A percentile compares a stretch with the other conserved stretches of the same genome.
Evolutionary conservation across 2,797 vertebrate species (phyloP).

Genomic region (Argyrosomus regius): DNA sequence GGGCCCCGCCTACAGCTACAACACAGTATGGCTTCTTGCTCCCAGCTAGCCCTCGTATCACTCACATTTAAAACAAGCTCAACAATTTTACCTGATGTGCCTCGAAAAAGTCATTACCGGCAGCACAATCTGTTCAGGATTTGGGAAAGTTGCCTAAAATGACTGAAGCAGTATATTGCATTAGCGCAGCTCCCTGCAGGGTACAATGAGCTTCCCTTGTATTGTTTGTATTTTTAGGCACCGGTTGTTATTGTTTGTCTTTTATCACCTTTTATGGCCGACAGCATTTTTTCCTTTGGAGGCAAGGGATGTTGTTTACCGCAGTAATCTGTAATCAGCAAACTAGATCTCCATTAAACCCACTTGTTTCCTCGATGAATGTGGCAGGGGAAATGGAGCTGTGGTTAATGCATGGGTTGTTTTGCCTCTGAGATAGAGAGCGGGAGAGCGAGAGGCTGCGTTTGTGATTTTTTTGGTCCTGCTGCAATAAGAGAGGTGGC

Average conservation of each 20-base stretch:
- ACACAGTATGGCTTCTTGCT: slow-evolving; percentile 2
- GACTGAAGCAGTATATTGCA: slow-evolving; percentile 56
- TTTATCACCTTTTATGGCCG: slow-evolving; percentile 75
- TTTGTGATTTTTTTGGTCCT: slow-evolving; percentile 36
- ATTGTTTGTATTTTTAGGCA: slow-evolving; percentile 63
- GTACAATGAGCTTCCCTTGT: slow-evolving; percentile 48
- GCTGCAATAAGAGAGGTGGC: slow-evolving; percentile 16
- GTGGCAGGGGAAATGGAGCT: slow-evolving; percentile 69
- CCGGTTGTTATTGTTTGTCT: slow-evolving; percentile 73
- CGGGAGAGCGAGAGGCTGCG: neutral
- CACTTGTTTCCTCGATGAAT: slow-evolving; percentile 74
- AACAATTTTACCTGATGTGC: slow-evolving; percentile 39
- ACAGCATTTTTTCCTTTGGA: slow-evolving; percentile 51
- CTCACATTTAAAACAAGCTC: slow-evolving; percentile 36
- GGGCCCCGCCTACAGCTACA: slow-evolving; percentile 35
- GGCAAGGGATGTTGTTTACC: slow-evolving; percentile 68
- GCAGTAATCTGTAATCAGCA: slow-evolving; percentile 75
- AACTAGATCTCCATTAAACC: slow-evolving; percentile 77
- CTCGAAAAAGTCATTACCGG: slow-evolving; percentile 46
- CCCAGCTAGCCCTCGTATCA: neutral
- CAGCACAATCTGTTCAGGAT: slow-evolving; percentile 43
- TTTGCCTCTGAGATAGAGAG: slow-evolving; percentile 46
- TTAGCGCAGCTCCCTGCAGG: slow-evolving; percentile 56
- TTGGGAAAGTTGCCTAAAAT: slow-evolving; percentile 52
- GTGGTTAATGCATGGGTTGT: slow-evolving; percentile 68